Base-by-base conservation (phyloP, 1,140 invertebrate species). In the Aradophagus sp. region DNA sequence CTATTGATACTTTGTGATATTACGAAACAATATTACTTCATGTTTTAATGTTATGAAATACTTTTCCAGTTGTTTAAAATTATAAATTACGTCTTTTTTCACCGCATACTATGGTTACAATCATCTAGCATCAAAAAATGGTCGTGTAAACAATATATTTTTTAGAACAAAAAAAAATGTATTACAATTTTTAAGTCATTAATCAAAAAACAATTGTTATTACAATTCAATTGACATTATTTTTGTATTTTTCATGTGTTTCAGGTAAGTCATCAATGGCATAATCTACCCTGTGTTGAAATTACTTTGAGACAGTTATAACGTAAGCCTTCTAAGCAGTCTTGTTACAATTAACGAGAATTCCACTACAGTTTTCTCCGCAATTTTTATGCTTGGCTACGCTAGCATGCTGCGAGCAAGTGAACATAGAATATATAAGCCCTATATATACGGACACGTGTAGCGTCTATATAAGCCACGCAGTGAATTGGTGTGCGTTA, bases 271-370 rank as follows among this genome's bases (percentile, higher is more conserved):
- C 59, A 58, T 71, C 56, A 19, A 58, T 47, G 13, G 27, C 16
- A 27, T 66, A 68, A 53, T 63, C 67, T 31, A 50, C 52, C 39
- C 38, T 31, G 6, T 58, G 52, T 50, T 66, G 48, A 77, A 78
- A 76, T 77, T 75, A 55, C 71, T 73, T 71, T 65, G 36, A 63
- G 31, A 41, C 39, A 53, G 69, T 68, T n/a, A 73, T 62, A 75
- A 71, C 61, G 50, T 79, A 76, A 82, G 76, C 75, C 53, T 66
- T 62, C 41, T 74, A 74, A 79, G 63, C 55, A 61, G 68, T 74
- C 75, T 67, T 55, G 58, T 75, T 76, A 78, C 62, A 76, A 78
- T 79, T 78, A 74, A 74, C 73, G 52, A 48, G 36, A 74, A 76
- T 79, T 76, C 59, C 55, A 47, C 17, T 42, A 70, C 38, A 26